These are phyloP conservation scores for Prosopocoilus inquinatus DNA, from an alignment of 2,888 invertebrate genomes.

Conservation along the genomic window DNA sequence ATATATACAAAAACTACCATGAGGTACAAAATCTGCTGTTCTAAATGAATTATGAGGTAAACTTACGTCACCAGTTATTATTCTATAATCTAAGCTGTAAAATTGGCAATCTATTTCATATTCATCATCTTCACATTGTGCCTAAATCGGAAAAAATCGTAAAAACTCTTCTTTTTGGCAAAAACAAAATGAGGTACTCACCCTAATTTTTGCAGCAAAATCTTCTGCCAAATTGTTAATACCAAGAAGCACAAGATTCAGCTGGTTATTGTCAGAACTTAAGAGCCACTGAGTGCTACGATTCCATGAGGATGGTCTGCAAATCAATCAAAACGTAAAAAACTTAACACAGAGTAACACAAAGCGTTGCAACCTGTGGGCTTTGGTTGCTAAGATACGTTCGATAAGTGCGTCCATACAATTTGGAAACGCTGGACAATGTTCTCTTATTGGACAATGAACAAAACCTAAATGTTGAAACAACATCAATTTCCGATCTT, in stretches of 20 bases:
- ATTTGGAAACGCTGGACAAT: slow-evolving; percentile 86
- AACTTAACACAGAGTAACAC: background rate
- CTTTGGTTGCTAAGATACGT: slow-evolving; percentile 66
- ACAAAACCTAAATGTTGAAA: slow-evolving; percentile 95
- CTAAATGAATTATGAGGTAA: slow-evolving; percentile 77
- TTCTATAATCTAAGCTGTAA: slow-evolving; percentile 81
- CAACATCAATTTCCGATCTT: slow-evolving; percentile 90
- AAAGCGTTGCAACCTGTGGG: slow-evolving; percentile 46
- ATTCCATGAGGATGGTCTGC: slow-evolving; percentile 64
- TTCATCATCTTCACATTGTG: slow-evolving; percentile 85
- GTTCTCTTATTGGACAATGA: slow-evolving; percentile 90
- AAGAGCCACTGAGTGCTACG: slow-evolving; percentile 64
- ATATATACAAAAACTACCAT: slow-evolving; percentile 88
- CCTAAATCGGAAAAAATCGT: slow-evolving; percentile 51
- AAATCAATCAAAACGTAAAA: slow-evolving; percentile 5
- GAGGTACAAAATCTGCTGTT: slow-evolving; percentile 84
- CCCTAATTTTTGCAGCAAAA: slow-evolving; percentile 79
- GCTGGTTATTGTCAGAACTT: slow-evolving; percentile 66
- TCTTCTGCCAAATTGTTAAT: slow-evolving; percentile 83
- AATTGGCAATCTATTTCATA: slow-evolving; percentile 76
- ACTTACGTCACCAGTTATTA: slow-evolving; percentile 82
- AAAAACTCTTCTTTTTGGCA: background rate
- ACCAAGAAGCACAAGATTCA: slow-evolving; percentile 88
- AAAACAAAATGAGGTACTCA: slow-evolving; percentile 36
- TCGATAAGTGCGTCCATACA: slow-evolving; percentile 78